Evolutionary conservation across 2,113 vertebrate genomes (phyloP).

Genomic region (Neodontobutis hainanensis): DNA sequence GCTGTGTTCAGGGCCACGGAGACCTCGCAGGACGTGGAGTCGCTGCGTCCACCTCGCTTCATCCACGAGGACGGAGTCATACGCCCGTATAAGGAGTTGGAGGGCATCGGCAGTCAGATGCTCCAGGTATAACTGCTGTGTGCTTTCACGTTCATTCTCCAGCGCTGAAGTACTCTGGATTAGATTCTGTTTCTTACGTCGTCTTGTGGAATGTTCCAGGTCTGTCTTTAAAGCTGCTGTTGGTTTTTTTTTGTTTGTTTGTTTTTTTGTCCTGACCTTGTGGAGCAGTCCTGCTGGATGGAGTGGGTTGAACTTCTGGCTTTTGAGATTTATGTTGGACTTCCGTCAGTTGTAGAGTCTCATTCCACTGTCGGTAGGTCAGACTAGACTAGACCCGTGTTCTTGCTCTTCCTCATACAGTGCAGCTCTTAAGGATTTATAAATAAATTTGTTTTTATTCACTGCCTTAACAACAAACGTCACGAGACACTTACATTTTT

Average conservation of each 20-base stretch:
- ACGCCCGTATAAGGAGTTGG: slow-evolving; percentile 90
- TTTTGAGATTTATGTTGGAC: slow-evolving; percentile 38
- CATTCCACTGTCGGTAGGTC: neutral
- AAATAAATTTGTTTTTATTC: no score
- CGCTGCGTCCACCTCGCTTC: slow-evolving; percentile 92
- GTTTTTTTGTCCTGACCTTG: slow-evolving; percentile 9
- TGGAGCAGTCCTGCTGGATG: slow-evolving; percentile 26
- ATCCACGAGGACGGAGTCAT: slow-evolving; percentile 96
- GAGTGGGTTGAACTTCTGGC: slow-evolving; percentile 31
- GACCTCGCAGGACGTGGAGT: slow-evolving; percentile 87
- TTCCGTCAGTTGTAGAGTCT: neutral
- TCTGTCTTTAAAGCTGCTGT: neutral
- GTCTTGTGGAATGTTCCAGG: no score
- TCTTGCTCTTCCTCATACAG: no score
- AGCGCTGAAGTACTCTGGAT: no score
- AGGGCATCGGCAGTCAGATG: slow-evolving; percentile 94
- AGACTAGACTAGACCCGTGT: neutral
- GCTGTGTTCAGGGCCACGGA: slow-evolving; percentile 85
- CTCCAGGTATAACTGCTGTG: slow-evolving; percentile 84
- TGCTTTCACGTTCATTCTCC: no score
- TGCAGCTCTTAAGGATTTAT: no score
- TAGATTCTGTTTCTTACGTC: no score
- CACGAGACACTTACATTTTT: no score
- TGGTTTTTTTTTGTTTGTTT: neutral
- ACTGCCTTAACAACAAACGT: no score